Conservation (phyloP, 2,888 invertebrate species). For the Pammene fasciana region DNA sequence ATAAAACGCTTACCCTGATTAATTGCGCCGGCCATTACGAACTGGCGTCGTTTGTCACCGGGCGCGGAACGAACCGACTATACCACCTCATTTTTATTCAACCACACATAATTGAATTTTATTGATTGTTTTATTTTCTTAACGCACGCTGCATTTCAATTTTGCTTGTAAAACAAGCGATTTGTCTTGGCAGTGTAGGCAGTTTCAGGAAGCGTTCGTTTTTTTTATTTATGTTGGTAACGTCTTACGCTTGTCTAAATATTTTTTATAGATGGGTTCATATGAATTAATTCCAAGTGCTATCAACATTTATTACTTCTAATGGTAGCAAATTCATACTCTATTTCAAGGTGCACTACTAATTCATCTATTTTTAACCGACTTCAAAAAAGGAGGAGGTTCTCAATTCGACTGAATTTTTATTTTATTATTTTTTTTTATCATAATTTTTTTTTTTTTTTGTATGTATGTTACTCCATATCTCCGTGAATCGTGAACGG, state of each 20-base stretch:
- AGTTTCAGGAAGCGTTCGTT: background rate
- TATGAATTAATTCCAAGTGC: background rate
- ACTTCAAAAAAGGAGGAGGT: no score
- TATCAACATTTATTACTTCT: no score
- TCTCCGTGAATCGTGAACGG: no score
- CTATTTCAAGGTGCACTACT: no score
- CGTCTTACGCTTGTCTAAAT: background rate
- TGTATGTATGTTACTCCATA: no score
- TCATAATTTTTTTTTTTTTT: no score
- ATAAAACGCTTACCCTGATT: slow-evolving; percentile 77
- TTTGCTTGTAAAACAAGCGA: slow-evolving; percentile 31
- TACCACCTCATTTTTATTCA: slow-evolving; percentile 27
- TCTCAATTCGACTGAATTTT: no score
- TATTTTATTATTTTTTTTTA: no score
- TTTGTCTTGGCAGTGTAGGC: slow-evolving; percentile 24
- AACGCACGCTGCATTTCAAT: slow-evolving; percentile 23
- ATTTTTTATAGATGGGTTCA: background rate
- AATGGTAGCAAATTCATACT: no score
- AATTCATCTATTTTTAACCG: no score
- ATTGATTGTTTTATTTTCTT: slow-evolving; percentile 30
- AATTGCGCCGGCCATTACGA: slow-evolving; percentile 63
- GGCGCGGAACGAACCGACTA: slow-evolving; percentile 19
- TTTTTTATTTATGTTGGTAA: slow-evolving; percentile 2
- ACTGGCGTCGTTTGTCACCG: slow-evolving; percentile 38
- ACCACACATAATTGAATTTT: slow-evolving; percentile 38